Evolutionary conservation across 2,797 vertebrate genomes (phyloP).

Genomic region (Falco concolor): DNA sequence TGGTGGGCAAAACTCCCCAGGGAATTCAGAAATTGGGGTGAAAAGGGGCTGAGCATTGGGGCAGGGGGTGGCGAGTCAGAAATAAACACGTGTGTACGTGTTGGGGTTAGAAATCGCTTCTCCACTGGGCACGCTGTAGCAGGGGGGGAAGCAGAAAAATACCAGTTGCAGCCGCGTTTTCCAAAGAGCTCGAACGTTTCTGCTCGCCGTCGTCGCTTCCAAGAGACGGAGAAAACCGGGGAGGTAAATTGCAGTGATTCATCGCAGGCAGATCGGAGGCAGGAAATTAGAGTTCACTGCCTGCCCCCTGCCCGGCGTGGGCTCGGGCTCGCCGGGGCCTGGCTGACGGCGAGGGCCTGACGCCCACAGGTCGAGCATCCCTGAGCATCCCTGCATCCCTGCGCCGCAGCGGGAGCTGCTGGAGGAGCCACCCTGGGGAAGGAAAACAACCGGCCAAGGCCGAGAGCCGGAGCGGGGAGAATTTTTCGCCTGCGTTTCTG

Average conservation of each 20-base stretch:
- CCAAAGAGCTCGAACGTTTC: neutral
- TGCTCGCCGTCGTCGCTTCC: neutral
- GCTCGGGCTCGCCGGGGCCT: constrained; percentile 8
- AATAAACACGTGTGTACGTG: neutral
- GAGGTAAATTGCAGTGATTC: constrained; percentile 55
- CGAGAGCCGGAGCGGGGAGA: neutral
- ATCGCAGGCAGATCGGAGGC: constrained; percentile 37
- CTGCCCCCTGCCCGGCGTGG: constrained; percentile 29
- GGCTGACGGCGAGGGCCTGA: neutral
- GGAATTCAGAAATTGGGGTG: neutral
- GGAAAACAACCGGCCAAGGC: neutral
- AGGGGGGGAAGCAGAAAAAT: neutral
- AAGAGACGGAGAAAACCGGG: constrained; percentile 2
- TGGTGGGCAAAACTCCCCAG: neutral
- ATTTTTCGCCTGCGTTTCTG: neutral
- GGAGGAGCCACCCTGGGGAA: neutral
- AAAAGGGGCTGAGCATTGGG: neutral
- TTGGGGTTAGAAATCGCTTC: neutral
- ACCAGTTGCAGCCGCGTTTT: neutral
- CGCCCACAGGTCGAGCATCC: neutral
- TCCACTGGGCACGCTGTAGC: neutral
- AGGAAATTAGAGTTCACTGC: constrained; percentile 12
- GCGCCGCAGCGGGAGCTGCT: neutral
- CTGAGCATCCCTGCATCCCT: neutral
- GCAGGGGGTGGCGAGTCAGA: neutral